A percentile compares a stretch with the other conserved stretches of the same genome.
These are phyloP conservation scores for Dasysyrphus albostriatus DNA, from an alignment of 2,888 invertebrate genomes.

Conservation along the genomic window DNA sequence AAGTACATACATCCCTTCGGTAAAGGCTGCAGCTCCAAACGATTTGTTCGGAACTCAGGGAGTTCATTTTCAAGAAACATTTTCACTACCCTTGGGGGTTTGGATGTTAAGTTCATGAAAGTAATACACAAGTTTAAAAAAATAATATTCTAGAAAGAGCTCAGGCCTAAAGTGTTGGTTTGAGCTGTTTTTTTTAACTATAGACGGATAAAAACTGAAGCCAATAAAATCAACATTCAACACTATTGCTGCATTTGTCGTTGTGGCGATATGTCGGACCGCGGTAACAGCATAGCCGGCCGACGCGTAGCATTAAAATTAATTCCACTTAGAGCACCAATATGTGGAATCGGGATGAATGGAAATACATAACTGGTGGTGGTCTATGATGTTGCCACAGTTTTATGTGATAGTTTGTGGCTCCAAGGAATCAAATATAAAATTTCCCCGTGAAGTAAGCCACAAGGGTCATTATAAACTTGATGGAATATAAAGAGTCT, in stretches of 20 bases:
- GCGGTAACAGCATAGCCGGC: conserved; percentile 24
- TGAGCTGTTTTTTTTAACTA: no score
- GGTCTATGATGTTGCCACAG: conserved; percentile 39
- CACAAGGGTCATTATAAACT: no score
- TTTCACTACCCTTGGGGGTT: not conserved
- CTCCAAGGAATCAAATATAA: no score
- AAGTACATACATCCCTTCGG: not conserved
- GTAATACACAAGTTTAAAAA: not conserved
- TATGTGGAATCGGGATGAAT: conserved; percentile 25
- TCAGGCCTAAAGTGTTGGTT: not conserved
- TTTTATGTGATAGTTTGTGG: conserved; percentile 19
- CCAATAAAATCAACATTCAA: conserved; percentile 21
- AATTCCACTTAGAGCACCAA: conserved; percentile 35
- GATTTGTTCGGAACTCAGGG: not conserved
- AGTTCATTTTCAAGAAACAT: not conserved
- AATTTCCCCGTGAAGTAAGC: no score
- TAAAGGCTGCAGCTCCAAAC: not conserved
- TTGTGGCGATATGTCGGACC: not conserved
- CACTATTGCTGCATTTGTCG: not conserved
- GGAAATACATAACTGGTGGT: conserved; percentile 24
- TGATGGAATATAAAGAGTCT: no score
- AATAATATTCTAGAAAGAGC: not conserved
- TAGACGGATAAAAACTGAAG: not conserved
- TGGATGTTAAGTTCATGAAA: not conserved
- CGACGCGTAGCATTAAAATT: not conserved